Percentiles rank a stretch among this genome's conserved stretches.
Conservation (phyloP, 1,140 invertebrate genomes). For the Papilio xuthus region DNA sequence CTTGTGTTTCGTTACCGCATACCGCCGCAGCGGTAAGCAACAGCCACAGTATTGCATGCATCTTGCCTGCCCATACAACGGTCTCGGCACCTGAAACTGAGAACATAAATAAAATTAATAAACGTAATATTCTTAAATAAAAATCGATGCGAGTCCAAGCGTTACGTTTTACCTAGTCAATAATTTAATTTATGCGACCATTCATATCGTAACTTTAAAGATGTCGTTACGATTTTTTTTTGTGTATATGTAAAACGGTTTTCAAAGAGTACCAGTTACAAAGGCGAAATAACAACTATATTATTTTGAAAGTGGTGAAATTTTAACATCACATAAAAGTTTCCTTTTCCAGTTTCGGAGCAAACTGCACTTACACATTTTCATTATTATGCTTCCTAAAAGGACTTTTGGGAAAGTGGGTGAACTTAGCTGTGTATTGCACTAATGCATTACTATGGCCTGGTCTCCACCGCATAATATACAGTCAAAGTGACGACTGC, state of each 20-base stretch:
- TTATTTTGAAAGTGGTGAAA: not conserved
- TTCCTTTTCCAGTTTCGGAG: not conserved
- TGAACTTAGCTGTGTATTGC: conserved; percentile 12
- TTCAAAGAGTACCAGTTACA: not conserved
- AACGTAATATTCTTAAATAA: not conserved
- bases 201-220: no score
- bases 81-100: conserved; percentile 59
- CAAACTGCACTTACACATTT: not conserved
- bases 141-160: not conserved
- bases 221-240: not conserved
- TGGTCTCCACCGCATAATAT: not conserved
- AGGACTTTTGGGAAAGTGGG: conserved; percentile 15
- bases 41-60: conserved; percentile 56
- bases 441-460: conserved; percentile 3
- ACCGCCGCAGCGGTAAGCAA: conserved; percentile 54
- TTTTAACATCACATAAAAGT: not conserved
- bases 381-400: conserved; percentile 9
- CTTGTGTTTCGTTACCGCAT: conserved; percentile 56
- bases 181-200: no score
- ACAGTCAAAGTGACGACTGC: not conserved
- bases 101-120: conserved; percentile 38
- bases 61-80: conserved; percentile 59
- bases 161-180: not conserved
- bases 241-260: not conserved
- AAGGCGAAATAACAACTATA: not conserved